phyloP scores from a whole-genome alignment of 2,888 invertebrate species.

The Aradus depressus region DNA sequence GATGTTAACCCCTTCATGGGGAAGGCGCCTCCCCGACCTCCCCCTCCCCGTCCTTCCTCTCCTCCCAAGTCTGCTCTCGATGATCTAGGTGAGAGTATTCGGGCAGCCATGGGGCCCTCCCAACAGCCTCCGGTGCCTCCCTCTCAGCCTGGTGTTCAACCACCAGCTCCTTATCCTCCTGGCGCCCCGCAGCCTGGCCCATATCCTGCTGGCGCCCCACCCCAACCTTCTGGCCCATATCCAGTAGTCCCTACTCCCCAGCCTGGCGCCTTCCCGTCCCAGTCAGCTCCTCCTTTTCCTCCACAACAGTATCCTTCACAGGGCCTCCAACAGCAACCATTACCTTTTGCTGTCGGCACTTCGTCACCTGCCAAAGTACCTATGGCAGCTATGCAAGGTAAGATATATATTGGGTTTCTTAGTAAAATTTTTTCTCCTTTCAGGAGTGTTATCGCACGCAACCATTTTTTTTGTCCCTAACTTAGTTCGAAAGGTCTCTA shows the following conservation, averaged over 20 bases:
- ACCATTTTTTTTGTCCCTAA: too few relatives aligned
- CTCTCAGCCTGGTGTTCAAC: constrained; percentile 5
- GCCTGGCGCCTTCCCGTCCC: background rate
- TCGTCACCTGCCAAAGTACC: constrained; percentile 26
- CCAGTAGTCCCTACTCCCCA: too few relatives aligned
- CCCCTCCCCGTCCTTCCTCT: constrained; percentile 35
- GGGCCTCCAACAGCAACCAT: constrained; percentile 2
- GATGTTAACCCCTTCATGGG: constrained; percentile 48
- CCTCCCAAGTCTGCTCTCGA: constrained; percentile 54
- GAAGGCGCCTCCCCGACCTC: constrained; percentile 36
- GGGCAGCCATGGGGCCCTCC: constrained; percentile 48
- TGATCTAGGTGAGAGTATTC: constrained; percentile 56
- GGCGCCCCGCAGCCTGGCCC: too few relatives aligned
- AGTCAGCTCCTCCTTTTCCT: background rate
- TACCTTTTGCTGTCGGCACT: constrained; percentile 6
- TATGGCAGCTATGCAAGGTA: constrained; percentile 27
- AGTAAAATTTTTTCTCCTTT: too few relatives aligned
- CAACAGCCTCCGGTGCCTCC: constrained; percentile 5
- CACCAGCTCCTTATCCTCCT: constrained; percentile 5
- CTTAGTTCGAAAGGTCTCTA: too few relatives aligned
- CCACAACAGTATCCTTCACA: background rate
- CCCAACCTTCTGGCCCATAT: background rate
- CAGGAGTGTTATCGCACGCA: too few relatives aligned
- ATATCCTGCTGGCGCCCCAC: background rate
- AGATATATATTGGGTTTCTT: too few relatives aligned